phyloP scores from a whole-genome alignment of 2,888 invertebrate genomes.

The Dasysyrphus albostriatus region DNA sequence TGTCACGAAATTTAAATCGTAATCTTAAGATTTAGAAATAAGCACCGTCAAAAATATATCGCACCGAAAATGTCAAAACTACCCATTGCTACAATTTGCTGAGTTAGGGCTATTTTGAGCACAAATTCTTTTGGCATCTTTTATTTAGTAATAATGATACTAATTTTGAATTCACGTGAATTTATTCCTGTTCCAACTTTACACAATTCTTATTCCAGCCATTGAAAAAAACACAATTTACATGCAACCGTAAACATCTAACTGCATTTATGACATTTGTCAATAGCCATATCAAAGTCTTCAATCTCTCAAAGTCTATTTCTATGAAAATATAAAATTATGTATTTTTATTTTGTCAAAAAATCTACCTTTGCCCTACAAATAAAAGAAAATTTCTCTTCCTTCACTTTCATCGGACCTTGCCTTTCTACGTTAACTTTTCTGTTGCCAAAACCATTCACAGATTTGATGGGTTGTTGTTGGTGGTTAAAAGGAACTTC shows the following conservation, averaged over 20 bases:
- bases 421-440: not conserved
- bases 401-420: not conserved
- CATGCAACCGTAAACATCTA: not conserved
- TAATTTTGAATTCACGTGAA: too few relatives aligned
- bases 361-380: not conserved
- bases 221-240: not conserved
- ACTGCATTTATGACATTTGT: not conserved
- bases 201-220: too few relatives aligned
- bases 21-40: too few relatives aligned
- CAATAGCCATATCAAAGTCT: not conserved
- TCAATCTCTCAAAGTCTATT: not conserved
- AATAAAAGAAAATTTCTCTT: not conserved
- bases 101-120: too few relatives aligned
- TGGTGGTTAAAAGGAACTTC: conserved; percentile 1
- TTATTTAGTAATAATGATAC: too few relatives aligned
- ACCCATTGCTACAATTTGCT: too few relatives aligned
- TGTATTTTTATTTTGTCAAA: not conserved
- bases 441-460: conserved; percentile 2
- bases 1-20: too few relatives aligned
- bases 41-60: too few relatives aligned
- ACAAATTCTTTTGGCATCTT: too few relatives aligned
- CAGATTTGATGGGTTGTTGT: not conserved
- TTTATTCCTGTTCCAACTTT: too few relatives aligned
- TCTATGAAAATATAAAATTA: not conserved
- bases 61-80: too few relatives aligned